Evolutionary conservation across 2,113 vertebrate genomes (phyloP), one percentile per base, ranked within the genome.

Genomic region (Hippocampus mohnikei): DNA sequence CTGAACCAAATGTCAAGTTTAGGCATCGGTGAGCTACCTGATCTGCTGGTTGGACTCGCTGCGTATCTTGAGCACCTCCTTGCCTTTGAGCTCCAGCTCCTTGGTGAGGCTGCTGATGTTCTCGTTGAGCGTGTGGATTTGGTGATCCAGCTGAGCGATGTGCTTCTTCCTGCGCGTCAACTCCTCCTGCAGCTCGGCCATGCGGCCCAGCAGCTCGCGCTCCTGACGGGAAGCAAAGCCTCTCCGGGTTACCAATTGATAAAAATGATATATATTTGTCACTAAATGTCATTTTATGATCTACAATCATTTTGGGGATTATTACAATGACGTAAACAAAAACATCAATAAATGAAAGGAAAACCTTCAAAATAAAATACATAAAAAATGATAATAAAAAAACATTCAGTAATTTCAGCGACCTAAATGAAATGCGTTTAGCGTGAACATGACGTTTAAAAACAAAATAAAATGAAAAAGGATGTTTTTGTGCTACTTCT

Each of bases 11-110:
- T 42, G 41, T 42, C 10, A 11, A 12, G 42, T 44, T 44, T 44
- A 2, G 42, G 42, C 42, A 13, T 44, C 10, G 8, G 2, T 15
- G 61, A 11, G 62, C 0, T 90, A 98, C 97, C 97, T 95, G 88
- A 98, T 96, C 86, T 99, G 96, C 72, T 99, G 96, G 80, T 95
- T 99, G 83, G 96, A 96, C 85, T 98, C 97, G 60, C 96, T 96
- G 82, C 95, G 95, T 90, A 99, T 95, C 92, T 95, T 95, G 56
- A 99, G 95, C 84, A 99, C 94, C 91, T 99, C 96, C 78, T 98
- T 97, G 74, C 96, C 97, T 88, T 98, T 98, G 66, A 95, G 93
- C 88, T 99, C 97, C 90, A 99, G 85, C 87, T 98, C 97, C 81
- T 96, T 98, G 0, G 96, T 98, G 81, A 99, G 88, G 6, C 94